Evolutionary conservation across 2,797 vertebrate species (phyloP).

Genomic region (Thalassophryne amazonica): DNA sequence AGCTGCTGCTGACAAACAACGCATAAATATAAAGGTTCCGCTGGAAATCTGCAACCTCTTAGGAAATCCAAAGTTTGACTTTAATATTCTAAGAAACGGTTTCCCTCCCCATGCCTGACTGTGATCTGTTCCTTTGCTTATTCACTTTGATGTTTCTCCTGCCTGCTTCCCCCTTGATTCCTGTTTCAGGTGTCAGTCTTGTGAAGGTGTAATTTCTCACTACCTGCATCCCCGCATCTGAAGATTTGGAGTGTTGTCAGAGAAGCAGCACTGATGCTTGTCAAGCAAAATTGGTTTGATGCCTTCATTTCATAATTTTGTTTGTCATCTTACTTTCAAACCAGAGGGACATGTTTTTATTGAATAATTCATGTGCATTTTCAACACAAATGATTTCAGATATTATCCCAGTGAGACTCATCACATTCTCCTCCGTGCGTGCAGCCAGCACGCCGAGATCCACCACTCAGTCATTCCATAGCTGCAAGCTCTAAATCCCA

Average conservation of each 20-base stretch:
- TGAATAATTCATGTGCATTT: conserved; percentile 56
- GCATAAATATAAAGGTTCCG: conserved; percentile 58
- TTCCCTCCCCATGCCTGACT: conserved; percentile 7
- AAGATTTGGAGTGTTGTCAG: conserved; percentile 14
- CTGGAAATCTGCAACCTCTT: conserved; percentile 40
- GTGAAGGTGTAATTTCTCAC: conserved; percentile 18
- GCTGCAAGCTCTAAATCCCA: conserved; percentile 33
- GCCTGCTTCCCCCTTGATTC: conserved; percentile 41
- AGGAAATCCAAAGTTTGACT: conserved; percentile 36
- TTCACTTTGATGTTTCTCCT: conserved; percentile 40
- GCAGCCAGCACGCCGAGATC: conserved; percentile 4
- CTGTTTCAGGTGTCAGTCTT: conserved; percentile 30
- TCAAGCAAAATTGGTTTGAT: conserved; percentile 49
- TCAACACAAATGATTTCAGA: conserved; percentile 50
- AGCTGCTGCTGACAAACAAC: conserved; percentile 51
- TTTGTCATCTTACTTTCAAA: conserved; percentile 47
- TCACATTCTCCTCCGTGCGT: conserved; percentile 19
- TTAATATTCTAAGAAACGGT: conserved; percentile 31
- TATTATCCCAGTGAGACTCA: conserved; percentile 40
- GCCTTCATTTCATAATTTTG: conserved; percentile 54
- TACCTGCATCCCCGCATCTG: conserved; percentile 14
- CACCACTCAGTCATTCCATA: conserved; percentile 33
- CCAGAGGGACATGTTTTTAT: conserved; percentile 31
- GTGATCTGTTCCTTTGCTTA: conserved; percentile 25
- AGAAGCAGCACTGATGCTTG: conserved; percentile 24